Evolutionary conservation across 2,113 vertebrate species (phyloP).

Genomic region (Tychaedon coryphoeus): DNA sequence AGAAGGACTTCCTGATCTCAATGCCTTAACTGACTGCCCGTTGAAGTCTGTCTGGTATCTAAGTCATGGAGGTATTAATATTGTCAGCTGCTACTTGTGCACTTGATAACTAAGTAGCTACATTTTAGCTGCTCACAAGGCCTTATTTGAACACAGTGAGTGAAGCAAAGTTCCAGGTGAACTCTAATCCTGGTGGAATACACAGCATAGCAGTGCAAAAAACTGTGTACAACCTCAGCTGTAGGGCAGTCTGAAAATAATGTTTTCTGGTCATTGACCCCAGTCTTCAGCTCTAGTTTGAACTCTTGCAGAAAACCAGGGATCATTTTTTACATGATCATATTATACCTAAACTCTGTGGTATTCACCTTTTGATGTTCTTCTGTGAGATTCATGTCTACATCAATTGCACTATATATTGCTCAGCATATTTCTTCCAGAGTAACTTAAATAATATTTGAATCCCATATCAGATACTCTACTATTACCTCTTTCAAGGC

Average conservation of each 20-base stretch:
- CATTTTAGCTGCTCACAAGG: neutral
- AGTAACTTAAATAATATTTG: neutral
- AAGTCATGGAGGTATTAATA: neutral
- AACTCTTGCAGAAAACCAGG: neutral
- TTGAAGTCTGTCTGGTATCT: neutral
- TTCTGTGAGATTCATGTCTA: neutral
- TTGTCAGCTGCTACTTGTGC: neutral
- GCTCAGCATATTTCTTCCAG: neutral
- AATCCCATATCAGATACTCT: neutral
- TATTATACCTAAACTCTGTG: neutral
- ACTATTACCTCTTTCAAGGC: neutral
- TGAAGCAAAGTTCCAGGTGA: neutral
- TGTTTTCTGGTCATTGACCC: neutral
- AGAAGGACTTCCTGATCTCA: neutral
- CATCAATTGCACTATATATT: neutral
- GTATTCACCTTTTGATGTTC: neutral
- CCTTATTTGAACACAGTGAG: neutral
- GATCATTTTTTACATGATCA: neutral
- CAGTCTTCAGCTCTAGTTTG: neutral
- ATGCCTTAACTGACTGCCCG: neutral
- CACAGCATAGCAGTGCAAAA: neutral
- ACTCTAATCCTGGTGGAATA: neutral
- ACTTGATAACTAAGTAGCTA: neutral
- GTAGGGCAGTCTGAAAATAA: neutral
- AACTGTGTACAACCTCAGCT: neutral